phyloP scores from a whole-genome alignment of 2,113 vertebrate genomes.

The Emydura subglobosa region DNA sequence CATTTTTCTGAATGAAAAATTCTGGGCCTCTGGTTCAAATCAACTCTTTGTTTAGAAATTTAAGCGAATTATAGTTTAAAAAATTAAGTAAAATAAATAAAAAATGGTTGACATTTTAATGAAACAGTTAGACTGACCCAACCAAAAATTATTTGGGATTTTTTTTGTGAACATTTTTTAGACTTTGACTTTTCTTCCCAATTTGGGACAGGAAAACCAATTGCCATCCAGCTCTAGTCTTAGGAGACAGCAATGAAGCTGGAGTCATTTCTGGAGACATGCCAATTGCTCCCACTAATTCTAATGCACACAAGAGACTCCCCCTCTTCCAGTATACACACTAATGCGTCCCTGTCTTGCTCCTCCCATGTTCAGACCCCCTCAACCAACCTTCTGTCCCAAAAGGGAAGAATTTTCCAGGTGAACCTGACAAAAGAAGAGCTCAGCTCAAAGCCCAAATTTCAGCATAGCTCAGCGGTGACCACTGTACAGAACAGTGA shows the following conservation, averaged over 20 bases:
- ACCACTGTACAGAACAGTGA: neutral
- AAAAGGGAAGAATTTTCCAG: neutral
- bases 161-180: neutral
- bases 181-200: neutral
- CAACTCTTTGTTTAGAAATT: neutral
- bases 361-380: neutral
- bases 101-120: neutral
- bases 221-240: neutral
- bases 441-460: neutral
- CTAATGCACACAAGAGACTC: neutral
- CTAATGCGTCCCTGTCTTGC: neutral
- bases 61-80: neutral
- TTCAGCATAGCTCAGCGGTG: neutral
- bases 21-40: neutral
- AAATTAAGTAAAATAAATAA: neutral
- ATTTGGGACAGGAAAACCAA: neutral
- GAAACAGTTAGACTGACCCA: neutral
- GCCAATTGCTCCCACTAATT: neutral
- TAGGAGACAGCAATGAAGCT: neutral
- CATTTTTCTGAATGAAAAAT: neutral
- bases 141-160: neutral
- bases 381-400: neutral
- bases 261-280: neutral
- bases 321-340: neutral
- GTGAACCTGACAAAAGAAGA: neutral